Conservation (phyloP, 2,888 invertebrate species). For the Parasteatoda lunata region DNA sequence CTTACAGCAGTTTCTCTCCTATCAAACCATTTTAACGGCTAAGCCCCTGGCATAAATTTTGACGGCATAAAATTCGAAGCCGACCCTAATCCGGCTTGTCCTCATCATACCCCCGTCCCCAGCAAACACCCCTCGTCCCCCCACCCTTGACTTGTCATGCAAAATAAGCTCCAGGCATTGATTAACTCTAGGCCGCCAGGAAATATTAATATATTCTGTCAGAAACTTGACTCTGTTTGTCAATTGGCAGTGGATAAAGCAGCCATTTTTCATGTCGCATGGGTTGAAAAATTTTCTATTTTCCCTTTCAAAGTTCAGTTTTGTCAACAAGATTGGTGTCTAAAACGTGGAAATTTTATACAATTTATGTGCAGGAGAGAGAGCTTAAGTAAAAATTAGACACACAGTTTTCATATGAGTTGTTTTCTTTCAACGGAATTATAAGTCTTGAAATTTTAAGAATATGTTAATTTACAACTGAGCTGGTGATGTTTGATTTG, state of each 20-base stretch:
- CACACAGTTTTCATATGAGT: too few species aligned
- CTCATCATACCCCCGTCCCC: neutral
- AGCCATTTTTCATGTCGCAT: neutral
- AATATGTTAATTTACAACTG: too few species aligned
- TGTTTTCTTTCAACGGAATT: too few species aligned
- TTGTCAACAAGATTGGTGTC: too few species aligned
- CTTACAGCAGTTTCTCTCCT: neutral
- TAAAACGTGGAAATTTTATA: too few species aligned
- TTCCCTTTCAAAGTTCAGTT: neutral
- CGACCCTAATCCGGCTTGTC: neutral
- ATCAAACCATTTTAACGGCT: constrained; percentile 2
- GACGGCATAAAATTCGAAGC: constrained; percentile 23
- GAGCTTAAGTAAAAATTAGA: too few species aligned
- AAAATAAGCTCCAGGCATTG: constrained; percentile 24
- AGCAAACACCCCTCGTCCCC: neutral
- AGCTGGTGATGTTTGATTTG: too few species aligned
- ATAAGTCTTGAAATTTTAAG: too few species aligned
- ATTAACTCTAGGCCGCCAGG: constrained; percentile 10
- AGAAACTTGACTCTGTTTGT: constrained; percentile 5
- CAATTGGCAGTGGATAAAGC: neutral
- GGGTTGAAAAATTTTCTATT: neutral
- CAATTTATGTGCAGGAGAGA: too few species aligned
- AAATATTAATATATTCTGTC: constrained; percentile 24
- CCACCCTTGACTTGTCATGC: constrained; percentile 1
- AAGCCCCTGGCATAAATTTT: constrained; percentile 6